Percentiles rank a stretch among this genome's conserved stretches.
phyloP scores from a whole-genome alignment of 2,113 vertebrate species.

The Eulacestoma nigropectus region DNA sequence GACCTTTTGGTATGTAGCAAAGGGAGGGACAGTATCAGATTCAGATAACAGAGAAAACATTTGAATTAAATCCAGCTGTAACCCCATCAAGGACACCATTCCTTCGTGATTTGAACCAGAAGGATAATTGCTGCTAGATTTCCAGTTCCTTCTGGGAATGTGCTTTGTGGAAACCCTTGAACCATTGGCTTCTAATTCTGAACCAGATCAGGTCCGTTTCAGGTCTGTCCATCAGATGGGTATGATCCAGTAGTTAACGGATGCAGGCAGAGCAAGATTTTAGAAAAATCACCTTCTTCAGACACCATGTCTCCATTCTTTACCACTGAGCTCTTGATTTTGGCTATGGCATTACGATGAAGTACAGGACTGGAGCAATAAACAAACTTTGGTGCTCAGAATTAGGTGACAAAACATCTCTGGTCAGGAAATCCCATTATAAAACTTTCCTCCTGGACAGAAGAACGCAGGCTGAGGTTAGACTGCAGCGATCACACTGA shows the following conservation, averaged over 20 bases:
- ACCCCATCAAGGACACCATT: not conserved
- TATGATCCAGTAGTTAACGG: not conserved
- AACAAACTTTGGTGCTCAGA: not conserved
- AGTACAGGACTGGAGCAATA: not conserved
- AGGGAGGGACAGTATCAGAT: not conserved
- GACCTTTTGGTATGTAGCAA: not conserved
- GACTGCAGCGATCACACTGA: not conserved
- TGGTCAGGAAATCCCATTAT: not conserved
- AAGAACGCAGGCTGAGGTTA: not conserved
- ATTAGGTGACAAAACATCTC: not conserved
- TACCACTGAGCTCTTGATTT: not conserved
- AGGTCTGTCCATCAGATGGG: not conserved
- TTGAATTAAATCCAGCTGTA: not conserved
- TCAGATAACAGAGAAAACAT: not conserved
- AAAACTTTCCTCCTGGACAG: not conserved
- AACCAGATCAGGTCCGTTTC: not conserved
- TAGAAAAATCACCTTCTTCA: not conserved
- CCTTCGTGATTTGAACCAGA: not conserved
- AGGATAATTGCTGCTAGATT: not conserved
- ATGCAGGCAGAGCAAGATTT: not conserved
- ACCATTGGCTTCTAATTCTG: not conserved
- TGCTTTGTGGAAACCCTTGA: not conserved
- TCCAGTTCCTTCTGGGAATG: not conserved
- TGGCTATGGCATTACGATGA: not conserved
- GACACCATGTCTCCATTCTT: not conserved